Percentiles rank a stretch among this genome's conserved stretches.
Conservation (phyloP, 92 coral and sea anemone species). For the Bergia sp. region DNA sequence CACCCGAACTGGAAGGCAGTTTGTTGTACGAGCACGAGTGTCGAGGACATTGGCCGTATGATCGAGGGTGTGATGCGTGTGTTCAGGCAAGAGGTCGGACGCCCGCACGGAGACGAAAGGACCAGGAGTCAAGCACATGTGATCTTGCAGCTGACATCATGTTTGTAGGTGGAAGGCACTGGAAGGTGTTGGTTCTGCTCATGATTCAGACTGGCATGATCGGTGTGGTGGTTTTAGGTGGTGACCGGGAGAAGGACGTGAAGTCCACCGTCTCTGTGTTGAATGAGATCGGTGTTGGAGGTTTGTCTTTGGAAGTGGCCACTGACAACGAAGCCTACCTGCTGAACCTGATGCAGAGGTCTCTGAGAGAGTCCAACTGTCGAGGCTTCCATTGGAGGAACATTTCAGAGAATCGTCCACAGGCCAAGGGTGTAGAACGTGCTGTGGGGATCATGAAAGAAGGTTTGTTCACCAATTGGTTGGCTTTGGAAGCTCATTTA, state of each 20-base stretch:
- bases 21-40: slow-evolving; percentile 43
- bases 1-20: too few species aligned
- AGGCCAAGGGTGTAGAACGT: too few species aligned
- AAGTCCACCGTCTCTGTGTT: slow-evolving; percentile 8
- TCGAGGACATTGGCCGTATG: slow-evolving; percentile 42
- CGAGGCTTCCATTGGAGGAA: too few species aligned
- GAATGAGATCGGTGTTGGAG: slow-evolving; percentile 34
- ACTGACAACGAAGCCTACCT: slow-evolving; percentile 24
- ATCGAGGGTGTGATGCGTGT: slow-evolving; percentile 36
- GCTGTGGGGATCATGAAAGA: too few species aligned
- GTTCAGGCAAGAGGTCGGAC: slow-evolving; percentile 33
- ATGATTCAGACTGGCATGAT: slow-evolving; percentile 34
- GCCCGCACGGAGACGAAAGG: slow-evolving; percentile 14
- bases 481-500: too few species aligned
- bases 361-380: too few species aligned
- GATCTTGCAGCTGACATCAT: slow-evolving; percentile 28
- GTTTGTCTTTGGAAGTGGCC: slow-evolving; percentile 36
- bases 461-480: too few species aligned
- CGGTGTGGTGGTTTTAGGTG: slow-evolving; percentile 29
- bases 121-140: neutral
- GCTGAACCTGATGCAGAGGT: neutral
- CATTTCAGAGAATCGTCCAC: too few species aligned
- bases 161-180: slow-evolving; percentile 8
- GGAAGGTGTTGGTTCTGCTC: slow-evolving; percentile 36
- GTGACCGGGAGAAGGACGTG: slow-evolving; percentile 17